These are phyloP conservation scores for Lithophane leautieri DNA, from an alignment of 2,888 invertebrate genomes.

Conservation along the genomic window DNA sequence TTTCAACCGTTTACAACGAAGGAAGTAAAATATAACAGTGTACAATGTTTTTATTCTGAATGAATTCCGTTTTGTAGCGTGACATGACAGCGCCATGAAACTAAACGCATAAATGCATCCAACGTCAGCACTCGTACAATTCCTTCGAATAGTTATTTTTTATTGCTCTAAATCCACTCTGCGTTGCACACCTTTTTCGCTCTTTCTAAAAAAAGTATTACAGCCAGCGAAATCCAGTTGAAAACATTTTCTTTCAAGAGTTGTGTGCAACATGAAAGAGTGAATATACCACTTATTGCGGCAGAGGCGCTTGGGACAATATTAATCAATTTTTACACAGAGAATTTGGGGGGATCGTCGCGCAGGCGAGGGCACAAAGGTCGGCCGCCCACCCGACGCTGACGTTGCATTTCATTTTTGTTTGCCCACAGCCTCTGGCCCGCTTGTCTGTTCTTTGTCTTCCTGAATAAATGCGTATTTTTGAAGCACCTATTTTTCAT, in stretches of 20 bases:
- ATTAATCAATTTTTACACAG: slow-evolving; percentile 88
- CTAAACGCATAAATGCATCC: slow-evolving; percentile 74
- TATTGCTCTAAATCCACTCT: slow-evolving; percentile 78
- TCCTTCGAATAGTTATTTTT: slow-evolving; percentile 77
- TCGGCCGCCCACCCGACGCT: slow-evolving; percentile 79
- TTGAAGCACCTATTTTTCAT: slow-evolving; percentile 83
- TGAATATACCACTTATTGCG: slow-evolving; percentile 80
- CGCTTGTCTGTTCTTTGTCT: slow-evolving; percentile 83
- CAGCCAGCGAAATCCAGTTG: slow-evolving; percentile 74
- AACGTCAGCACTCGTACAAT: slow-evolving; percentile 75
- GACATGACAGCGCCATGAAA: slow-evolving; percentile 66
- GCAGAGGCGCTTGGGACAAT: slow-evolving; percentile 80
- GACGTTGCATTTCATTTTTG: slow-evolving; percentile 88
- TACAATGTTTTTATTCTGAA: slow-evolving; percentile 62
- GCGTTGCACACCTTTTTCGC: slow-evolving; percentile 73
- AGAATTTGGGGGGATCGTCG: slow-evolving; percentile 81
- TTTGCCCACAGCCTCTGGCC: slow-evolving; percentile 81
- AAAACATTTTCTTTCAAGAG: slow-evolving; percentile 79
- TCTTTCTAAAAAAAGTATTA: slow-evolving; percentile 73
- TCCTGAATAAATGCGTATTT: slow-evolving; percentile 85
- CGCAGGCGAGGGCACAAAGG: slow-evolving; percentile 80
- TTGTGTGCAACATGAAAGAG: slow-evolving; percentile 75
- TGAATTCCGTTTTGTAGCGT: slow-evolving; percentile 56
- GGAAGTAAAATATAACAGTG: slow-evolving; percentile 58
- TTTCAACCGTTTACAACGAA: slow-evolving; percentile 60